These are phyloP conservation scores for Rhynchopsitta pachyrhyncha DNA, from an alignment of 2,113 vertebrate species.

Conservation along the genomic window DNA sequence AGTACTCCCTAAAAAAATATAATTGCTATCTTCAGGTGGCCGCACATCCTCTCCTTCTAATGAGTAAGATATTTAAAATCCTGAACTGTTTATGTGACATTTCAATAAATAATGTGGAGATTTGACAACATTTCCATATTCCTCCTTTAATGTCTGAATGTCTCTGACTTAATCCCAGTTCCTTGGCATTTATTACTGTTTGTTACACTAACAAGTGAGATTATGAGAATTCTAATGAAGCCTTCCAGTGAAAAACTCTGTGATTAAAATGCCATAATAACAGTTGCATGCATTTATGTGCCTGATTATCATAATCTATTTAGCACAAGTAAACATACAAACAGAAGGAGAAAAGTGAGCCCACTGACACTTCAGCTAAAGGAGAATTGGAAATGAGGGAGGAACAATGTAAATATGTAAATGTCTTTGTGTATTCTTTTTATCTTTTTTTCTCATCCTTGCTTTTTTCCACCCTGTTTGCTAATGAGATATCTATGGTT, in stretches of 20 bases:
- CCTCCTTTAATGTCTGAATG: conserved; percentile 80
- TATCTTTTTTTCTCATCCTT: conserved; percentile 74
- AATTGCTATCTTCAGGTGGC: conserved; percentile 68
- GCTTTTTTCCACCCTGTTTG: conserved; percentile 51
- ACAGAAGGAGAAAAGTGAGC: conserved; percentile 83
- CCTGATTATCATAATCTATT: conserved; percentile 95
- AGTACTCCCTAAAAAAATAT: conserved; percentile 24
- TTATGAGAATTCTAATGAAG: conserved; percentile 97
- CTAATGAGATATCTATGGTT: conserved; percentile 76
- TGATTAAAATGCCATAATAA: conserved; percentile 91
- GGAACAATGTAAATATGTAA: conserved; percentile 84
- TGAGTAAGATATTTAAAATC: conserved; percentile 77
- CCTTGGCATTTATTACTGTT: conserved; percentile 88
- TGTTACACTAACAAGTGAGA: conserved; percentile 89
- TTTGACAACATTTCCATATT: conserved; percentile 82
- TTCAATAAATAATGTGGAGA: conserved; percentile 85
- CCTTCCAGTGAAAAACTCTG: conserved; percentile 82
- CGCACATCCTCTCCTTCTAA: conserved; percentile 57
- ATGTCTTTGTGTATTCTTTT: conserved; percentile 81
- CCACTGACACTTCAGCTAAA: conserved; percentile 72
- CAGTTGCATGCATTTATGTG: conserved; percentile 86
- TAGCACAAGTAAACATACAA: conserved; percentile 90
- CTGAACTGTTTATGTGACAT: conserved; percentile 82
- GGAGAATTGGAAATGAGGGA: conserved; percentile 77
- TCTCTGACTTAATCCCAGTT: conserved; percentile 84